Evolutionary conservation across 2,113 vertebrate genomes (phyloP).

Genomic region (Hydropotes inermis): DNA sequence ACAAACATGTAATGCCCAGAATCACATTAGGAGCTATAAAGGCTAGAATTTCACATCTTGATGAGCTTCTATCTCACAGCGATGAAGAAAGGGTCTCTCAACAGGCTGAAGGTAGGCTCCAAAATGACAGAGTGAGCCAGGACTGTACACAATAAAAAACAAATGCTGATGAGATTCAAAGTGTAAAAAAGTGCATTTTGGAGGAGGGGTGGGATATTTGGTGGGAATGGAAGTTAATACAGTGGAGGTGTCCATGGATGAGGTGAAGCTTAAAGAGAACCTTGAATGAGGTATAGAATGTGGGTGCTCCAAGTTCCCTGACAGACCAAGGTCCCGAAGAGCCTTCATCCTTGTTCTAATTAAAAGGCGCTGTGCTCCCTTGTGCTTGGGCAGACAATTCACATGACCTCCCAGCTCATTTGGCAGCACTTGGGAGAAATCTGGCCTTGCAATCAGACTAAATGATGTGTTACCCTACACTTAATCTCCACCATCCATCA

Average conservation of each 20-base stretch:
- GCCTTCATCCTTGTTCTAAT: conserved; percentile 72
- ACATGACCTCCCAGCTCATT: conserved; percentile 77
- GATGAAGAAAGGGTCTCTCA: conserved; percentile 25
- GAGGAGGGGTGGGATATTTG: neutral
- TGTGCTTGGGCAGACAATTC: conserved; percentile 71
- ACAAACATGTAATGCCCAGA: neutral
- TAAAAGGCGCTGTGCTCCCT: conserved; percentile 65
- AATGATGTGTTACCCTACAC: conserved; percentile 79
- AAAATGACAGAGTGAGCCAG: conserved; percentile 3
- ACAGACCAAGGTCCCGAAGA: conserved; percentile 62
- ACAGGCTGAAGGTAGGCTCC: neutral
- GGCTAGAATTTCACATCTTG: neutral
- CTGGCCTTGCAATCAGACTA: conserved; percentile 77
- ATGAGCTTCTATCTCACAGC: neutral
- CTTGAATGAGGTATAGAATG: conserved; percentile 48
- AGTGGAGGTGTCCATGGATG: conserved; percentile 13
- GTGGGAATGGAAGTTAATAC: neutral
- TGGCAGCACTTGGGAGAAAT: conserved; percentile 74
- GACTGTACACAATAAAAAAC: neutral
- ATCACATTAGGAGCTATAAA: neutral
- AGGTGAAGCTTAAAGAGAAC: conserved; percentile 44
- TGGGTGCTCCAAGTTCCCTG: conserved; percentile 50
- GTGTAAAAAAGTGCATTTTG: neutral
- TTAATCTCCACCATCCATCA: conserved; percentile 79
- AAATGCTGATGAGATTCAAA: conserved; percentile 33